Percentiles rank a stretch among this genome's conserved stretches.
Conservation (phyloP, 2,888 invertebrate genomes). For the Vanessa cardui region DNA sequence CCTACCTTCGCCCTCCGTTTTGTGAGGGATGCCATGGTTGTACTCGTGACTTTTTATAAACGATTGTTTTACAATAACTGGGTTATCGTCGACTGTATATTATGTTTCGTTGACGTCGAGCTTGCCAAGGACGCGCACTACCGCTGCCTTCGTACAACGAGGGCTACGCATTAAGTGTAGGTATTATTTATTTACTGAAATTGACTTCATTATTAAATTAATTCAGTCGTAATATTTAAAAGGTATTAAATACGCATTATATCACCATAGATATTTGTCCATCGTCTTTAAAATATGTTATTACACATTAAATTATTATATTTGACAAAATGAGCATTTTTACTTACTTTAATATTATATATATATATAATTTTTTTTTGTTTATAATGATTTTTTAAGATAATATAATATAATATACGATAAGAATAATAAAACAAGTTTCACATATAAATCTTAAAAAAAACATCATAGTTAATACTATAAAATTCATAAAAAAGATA, state of each 20-base stretch:
- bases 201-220: neutral
- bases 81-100: constrained; percentile 77
- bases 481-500: neutral
- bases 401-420: too few relatives aligned
- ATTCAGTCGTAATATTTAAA: neutral
- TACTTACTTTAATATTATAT: too few relatives aligned
- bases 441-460: too few relatives aligned
- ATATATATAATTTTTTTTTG: too few relatives aligned
- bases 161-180: neutral
- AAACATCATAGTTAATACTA: neutral
- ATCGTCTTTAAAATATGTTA: too few relatives aligned
- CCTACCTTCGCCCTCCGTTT: constrained; percentile 50
- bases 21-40: constrained; percentile 57
- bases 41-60: constrained; percentile 70
- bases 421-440: too few relatives aligned
- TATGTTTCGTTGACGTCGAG: constrained; percentile 76
- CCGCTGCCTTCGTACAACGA: constrained; percentile 51
- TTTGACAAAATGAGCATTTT: too few relatives aligned
- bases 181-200: neutral
- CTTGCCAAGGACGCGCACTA: constrained; percentile 71
- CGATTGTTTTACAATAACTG: constrained; percentile 73
- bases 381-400: too few relatives aligned
- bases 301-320: too few relatives aligned
- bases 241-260: too few relatives aligned
- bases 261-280: too few relatives aligned